Base-by-base conservation (phyloP, 2,888 invertebrate species). In the Charanyca ferruginea region DNA sequence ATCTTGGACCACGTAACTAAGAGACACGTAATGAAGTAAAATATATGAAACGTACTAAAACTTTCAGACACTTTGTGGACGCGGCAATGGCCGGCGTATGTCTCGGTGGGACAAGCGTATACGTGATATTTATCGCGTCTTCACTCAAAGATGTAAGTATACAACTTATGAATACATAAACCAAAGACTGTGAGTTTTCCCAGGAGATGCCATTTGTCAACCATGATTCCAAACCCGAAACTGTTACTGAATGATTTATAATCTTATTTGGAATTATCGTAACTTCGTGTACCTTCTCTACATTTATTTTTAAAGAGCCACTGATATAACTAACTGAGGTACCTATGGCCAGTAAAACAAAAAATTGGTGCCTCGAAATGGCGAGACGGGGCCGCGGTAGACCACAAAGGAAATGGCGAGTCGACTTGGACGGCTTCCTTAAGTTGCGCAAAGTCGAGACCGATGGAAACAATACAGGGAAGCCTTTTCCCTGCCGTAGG, bases 41-140 rank as follows among this genome's bases (percentile, higher is more conserved):
- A 25, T 32, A 25, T 32, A 41, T 23, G 38, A 38, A 53, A n/a
- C 35, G 0, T 32, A 18, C 18, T 67, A 8, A 28, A 55, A 61
- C 32, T 87, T 83, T 8, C 91, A 98, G 97, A 91, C 96, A 96
- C 76, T 96, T 97, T 73, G 97, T 97, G 0, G 97, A 98, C 83
- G 93, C 95, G 32, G 96, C 97, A 0, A 94, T 98, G 84, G 96
- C 97, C 60, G 95, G 97, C 0, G 97, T 97, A 0, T 97, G 98
- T 83, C 94, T 96, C 68, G 97, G 97, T 0, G 97, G 97, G 0
- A 96, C 96, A n/a, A 97, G 97, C 77, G 98, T 98, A 0, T 98
- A 98, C 85, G 96, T 98, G 2, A 97, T 98, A 41, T 97, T 98
- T 85, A 97, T 98, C 63, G 96, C 97, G 0, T 96, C 96, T 45